Conservation (phyloP, 2,888 invertebrate genomes). For the Esperia sulphurella region DNA sequence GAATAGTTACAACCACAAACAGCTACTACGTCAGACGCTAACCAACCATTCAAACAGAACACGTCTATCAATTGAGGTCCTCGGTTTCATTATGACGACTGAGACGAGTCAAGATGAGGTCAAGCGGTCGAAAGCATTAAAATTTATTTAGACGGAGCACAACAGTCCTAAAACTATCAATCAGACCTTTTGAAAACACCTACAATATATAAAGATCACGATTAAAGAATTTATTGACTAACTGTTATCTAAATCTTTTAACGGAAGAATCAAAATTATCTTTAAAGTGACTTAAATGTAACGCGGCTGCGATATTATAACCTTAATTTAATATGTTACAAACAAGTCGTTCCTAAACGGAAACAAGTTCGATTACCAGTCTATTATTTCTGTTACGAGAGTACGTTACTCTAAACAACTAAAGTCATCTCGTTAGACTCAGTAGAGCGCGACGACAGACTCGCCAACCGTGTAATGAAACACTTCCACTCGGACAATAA, state of each 20-base stretch:
- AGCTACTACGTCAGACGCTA: constrained; percentile 19
- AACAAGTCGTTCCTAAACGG: too few relatives aligned
- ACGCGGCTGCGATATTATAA: too few relatives aligned
- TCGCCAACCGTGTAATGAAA: constrained; percentile 70
- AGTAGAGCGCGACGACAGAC: constrained; percentile 52
- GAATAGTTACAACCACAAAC: constrained; percentile 33
- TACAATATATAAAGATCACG: constrained; percentile 22
- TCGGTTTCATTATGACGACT: constrained; percentile 23
- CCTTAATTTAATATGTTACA: too few relatives aligned
- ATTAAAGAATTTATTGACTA: constrained; percentile 21
- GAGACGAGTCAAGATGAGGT: constrained; percentile 24
- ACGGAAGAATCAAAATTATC: too few relatives aligned
- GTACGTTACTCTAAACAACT: constrained; percentile 40
- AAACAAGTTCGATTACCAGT: too few relatives aligned
- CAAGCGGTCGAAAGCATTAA: constrained; percentile 43
- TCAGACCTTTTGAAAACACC: constrained; percentile 27
- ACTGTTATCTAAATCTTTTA: too few relatives aligned
- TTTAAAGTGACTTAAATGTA: too few relatives aligned
- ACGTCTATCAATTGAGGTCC: constrained; percentile 26
- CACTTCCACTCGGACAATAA: constrained; percentile 71
- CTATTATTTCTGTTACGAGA: constrained; percentile 33
- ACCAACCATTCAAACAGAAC: constrained; percentile 20
- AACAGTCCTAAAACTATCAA: constrained; percentile 29
- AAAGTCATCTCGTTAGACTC: constrained; percentile 59
- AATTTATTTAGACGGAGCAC: constrained; percentile 20